Evolutionary conservation across 2,113 vertebrate species (phyloP), one percentile per base, ranked within the genome.

Genomic region (Alethe diademata): DNA sequence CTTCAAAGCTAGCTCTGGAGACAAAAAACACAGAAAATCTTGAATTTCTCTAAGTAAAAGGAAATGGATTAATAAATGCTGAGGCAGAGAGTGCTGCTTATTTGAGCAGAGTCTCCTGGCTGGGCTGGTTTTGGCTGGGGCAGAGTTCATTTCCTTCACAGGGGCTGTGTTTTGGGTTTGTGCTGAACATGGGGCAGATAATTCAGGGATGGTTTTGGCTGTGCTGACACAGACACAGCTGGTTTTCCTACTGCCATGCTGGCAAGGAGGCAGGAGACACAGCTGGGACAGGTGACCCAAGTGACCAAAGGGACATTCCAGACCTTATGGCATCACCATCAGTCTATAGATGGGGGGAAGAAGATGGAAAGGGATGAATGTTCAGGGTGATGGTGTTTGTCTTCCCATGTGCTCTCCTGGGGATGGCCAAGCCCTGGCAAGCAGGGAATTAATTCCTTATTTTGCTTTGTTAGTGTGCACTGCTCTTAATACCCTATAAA

Each of bases 101-200:
- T 3, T 14, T 3, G 4, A 61, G 62, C 0, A 1, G 19, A 53
- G 19, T 15, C 35, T 78, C 1, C 1, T 4, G 33, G 33, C 13
- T 33, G 42, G 23, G 23, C 19, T 57, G 58, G 23, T 38, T 84
- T 47, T 43, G 45, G 31, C 47, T 53, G 47, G 23, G 18, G 16
- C 6, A 26, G 40, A 84, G 58, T 19, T 35, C 19, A 74, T 29
- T 57, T 65, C 31, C 42, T 35, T 28, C 60, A 8, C 29, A 29
- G 6, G 42, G 60, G 42, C 19, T 23, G 8, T 15, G 36, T 17
- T 66, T 66, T 0, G 3, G 35, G 24, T 40, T 48, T 42, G 51
- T 35, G 9, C 43, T 50, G 51, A 71, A 29, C 47, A 51, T 3
- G 4, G 25, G 71, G 31, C 2, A 35, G 61, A 17, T 31, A 50